phyloP scores from a whole-genome alignment of 1,140 invertebrate genomes.

The Trichonephila clavipes region DNA sequence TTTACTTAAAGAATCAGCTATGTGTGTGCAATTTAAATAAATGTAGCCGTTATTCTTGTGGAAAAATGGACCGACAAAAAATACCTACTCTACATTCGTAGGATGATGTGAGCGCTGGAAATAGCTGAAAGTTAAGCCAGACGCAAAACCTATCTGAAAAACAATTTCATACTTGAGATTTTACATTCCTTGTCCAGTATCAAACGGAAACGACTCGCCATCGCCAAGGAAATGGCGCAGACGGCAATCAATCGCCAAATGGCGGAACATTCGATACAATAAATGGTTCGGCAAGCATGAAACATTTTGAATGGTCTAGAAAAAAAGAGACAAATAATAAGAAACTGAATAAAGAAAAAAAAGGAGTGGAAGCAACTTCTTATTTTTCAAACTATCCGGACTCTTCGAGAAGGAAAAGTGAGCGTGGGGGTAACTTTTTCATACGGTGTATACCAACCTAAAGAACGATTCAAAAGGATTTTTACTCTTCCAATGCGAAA shows the following conservation, averaged over 20 bases:
- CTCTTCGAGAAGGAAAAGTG: background rate
- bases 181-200: background rate
- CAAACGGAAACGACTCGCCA: background rate
- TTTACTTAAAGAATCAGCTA: too few relatives aligned
- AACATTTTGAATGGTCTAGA: slow-evolving; percentile 52
- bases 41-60: too few relatives aligned
- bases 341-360: background rate
- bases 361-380: slow-evolving; percentile 32
- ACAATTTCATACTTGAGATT: background rate
- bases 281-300: slow-evolving; percentile 50
- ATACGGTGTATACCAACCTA: slow-evolving; percentile 55
- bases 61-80: background rate
- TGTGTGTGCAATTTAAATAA: too few relatives aligned
- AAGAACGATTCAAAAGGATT: slow-evolving; percentile 70
- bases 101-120: background rate
- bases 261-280: slow-evolving; percentile 51
- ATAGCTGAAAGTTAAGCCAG: background rate
- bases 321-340: slow-evolving; percentile 9
- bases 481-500: slow-evolving; percentile 35
- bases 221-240: background rate
- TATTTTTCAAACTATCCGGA: background rate
- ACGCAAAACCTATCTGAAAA: background rate
- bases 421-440: slow-evolving; percentile 2
- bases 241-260: slow-evolving; percentile 63
- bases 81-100: background rate